A percentile compares a stretch with the other conserved stretches of the same genome.
Conservation (phyloP, 2,888 invertebrate species). For the Actias luna region DNA sequence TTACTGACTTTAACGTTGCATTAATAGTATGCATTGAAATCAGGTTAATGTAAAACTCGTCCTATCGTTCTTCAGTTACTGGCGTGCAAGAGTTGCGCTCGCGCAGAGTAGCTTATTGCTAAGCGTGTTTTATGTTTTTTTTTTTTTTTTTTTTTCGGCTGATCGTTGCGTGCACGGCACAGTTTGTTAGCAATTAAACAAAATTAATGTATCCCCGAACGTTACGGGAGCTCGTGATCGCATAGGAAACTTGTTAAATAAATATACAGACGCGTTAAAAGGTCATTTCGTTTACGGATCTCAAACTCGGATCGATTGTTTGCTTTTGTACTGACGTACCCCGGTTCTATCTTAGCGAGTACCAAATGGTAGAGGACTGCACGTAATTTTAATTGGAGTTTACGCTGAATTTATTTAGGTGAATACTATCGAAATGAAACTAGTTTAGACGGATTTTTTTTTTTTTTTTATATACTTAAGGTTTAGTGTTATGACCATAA, state of each 20-base stretch:
- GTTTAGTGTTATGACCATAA: no score
- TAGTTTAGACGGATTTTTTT: no score
- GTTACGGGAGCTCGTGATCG: conserved; percentile 1
- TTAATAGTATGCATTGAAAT: no score
- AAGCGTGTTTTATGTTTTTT: conserved; percentile 28
- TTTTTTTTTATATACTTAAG: no score
- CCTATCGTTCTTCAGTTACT: conserved; percentile 1
- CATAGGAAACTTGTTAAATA: not conserved
- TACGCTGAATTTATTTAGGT: no score
- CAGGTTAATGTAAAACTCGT: not conserved
- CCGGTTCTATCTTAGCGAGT: not conserved
- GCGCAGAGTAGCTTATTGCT: conserved; percentile 30
- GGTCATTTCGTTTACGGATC: not conserved
- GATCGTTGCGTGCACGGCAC: conserved; percentile 13
- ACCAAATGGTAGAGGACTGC: not conserved
- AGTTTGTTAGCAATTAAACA: conserved; percentile 19
- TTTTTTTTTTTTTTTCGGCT: conserved; percentile 21
- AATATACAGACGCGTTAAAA: conserved; percentile 7
- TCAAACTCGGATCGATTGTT: conserved; percentile 4
- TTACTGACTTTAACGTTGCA: no score
- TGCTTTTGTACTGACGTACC: not conserved
- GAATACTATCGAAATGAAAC: no score
- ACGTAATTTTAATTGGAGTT: no score
- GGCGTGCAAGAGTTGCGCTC: conserved; percentile 19
- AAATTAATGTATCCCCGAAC: conserved; percentile 7